These are phyloP conservation scores for Darevskia nairensis DNA, from an alignment of 2,797 vertebrate genomes.

Conservation along the genomic window DNA sequence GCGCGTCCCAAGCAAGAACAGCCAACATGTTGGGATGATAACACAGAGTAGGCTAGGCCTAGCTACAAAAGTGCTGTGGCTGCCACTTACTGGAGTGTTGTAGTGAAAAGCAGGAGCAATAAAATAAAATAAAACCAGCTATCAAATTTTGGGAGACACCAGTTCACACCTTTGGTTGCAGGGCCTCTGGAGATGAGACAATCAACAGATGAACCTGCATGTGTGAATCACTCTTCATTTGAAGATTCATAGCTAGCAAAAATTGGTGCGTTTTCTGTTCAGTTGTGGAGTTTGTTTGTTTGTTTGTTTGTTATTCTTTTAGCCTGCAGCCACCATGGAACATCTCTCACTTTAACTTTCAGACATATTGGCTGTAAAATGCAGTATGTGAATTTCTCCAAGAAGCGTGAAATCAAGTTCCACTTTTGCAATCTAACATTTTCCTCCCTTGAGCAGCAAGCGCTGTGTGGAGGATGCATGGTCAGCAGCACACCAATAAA, in stretches of 20 bases:
- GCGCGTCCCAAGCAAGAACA: neutral
- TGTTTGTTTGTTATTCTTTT: neutral
- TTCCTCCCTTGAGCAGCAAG: constrained; percentile 61
- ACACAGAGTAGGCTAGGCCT: too few relatives aligned
- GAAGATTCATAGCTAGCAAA: neutral
- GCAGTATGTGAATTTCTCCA: constrained; percentile 56
- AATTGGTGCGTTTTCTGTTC: neutral
- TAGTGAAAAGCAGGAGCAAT: too few relatives aligned
- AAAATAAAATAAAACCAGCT: neutral
- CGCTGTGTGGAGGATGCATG: constrained; percentile 26
- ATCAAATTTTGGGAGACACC: too few relatives aligned
- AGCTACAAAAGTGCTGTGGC: too few relatives aligned
- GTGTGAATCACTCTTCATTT: constrained; percentile 1
- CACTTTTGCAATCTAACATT: constrained; percentile 64
- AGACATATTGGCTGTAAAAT: constrained; percentile 43
- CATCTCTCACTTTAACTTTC: constrained; percentile 44
- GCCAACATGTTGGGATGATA: too few relatives aligned
- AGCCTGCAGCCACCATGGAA: neutral
- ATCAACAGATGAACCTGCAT: neutral
- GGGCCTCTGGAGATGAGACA: neutral
- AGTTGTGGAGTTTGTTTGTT: neutral
- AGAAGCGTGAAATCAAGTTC: constrained; percentile 67
- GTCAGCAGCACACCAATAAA: constrained; percentile 55
- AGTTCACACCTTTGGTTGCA: neutral
- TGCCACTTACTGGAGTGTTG: too few relatives aligned